These are phyloP conservation scores for Poeciliopsis presidionis DNA, from an alignment of 2,797 vertebrate species.

Conservation along the genomic window DNA sequence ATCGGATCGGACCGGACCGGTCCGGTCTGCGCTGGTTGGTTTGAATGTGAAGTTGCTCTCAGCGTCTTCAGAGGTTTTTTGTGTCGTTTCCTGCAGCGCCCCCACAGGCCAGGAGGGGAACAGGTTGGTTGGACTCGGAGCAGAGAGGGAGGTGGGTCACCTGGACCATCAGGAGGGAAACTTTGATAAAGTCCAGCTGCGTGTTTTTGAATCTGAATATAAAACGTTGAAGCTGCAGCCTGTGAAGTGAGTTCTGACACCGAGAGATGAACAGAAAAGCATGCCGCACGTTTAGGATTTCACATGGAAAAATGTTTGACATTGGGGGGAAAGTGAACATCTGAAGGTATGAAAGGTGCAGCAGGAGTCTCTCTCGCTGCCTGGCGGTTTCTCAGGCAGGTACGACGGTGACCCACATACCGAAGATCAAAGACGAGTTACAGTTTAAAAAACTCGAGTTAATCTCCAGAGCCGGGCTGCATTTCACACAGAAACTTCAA, in stretches of 20 bases:
- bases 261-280: neutral
- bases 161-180: too few species aligned
- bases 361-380: neutral
- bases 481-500: neutral
- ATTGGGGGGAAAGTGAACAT: neutral
- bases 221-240: too few species aligned
- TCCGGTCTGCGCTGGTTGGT: too few species aligned
- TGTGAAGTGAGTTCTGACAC: neutral
- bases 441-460: neutral
- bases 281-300: neutral
- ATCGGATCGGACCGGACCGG: too few species aligned
- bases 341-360: neutral
- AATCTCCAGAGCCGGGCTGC: neutral
- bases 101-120: too few species aligned
- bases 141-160: too few species aligned
- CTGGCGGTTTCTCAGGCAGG: neutral
- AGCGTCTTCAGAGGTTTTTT: too few species aligned
- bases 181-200: too few species aligned
- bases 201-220: too few species aligned
- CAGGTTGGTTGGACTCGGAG: too few species aligned
- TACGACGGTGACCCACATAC: neutral
- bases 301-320: neutral
- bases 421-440: neutral
- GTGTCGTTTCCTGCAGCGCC: too few species aligned
- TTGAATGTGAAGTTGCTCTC: too few species aligned